Percentiles rank a stretch among this genome's conserved stretches.
Evolutionary conservation across 2,797 vertebrate genomes (phyloP).

Genomic region (Apogon hyalosoma): DNA sequence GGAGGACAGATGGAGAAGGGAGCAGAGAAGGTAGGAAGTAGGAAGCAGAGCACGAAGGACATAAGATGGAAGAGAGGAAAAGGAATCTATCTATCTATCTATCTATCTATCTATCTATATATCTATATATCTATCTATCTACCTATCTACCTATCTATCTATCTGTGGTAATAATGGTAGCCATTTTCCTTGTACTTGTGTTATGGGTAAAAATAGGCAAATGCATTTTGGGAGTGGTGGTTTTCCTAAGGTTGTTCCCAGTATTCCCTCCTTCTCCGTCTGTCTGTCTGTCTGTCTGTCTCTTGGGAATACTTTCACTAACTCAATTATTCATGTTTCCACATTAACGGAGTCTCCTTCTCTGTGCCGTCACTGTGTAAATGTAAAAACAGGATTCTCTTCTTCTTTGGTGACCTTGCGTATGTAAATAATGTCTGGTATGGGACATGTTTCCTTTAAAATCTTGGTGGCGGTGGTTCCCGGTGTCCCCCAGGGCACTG

Average conservation of each 20-base stretch:
- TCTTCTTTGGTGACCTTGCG: conserved; percentile 41
- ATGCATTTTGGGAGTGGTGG: conserved; percentile 65
- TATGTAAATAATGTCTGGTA: conserved; percentile 5
- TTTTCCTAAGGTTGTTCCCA: conserved; percentile 63
- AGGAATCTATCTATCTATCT: conserved; percentile 6
- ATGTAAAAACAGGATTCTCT: conserved; percentile 41
- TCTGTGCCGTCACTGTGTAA: conserved; percentile 38
- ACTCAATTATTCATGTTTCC: conserved; percentile 83
- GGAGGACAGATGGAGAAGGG: conserved; percentile 18
- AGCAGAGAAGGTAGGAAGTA: conserved; percentile 32
- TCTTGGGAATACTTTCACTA: conserved; percentile 65
- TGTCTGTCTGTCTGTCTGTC: conserved; percentile 26
- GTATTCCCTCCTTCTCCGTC: conserved; percentile 20
- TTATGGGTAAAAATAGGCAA: conserved; percentile 6
- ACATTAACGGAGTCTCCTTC: conserved; percentile 67
- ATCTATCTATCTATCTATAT: conserved; percentile 22
- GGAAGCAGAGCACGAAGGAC: conserved; percentile 13
- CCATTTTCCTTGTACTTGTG: conserved; percentile 56
- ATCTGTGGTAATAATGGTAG: conserved; percentile 41
- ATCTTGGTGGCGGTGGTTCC: no score
- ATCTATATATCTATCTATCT: conserved; percentile 12
- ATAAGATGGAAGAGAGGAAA: conserved; percentile 8
- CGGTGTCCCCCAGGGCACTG: no score
- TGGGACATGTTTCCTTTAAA: conserved; percentile 14
- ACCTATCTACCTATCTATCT: conserved; percentile 4